Evolutionary conservation across 1,140 invertebrate genomes (phyloP).

Genomic region (Zophobas atratus): DNA sequence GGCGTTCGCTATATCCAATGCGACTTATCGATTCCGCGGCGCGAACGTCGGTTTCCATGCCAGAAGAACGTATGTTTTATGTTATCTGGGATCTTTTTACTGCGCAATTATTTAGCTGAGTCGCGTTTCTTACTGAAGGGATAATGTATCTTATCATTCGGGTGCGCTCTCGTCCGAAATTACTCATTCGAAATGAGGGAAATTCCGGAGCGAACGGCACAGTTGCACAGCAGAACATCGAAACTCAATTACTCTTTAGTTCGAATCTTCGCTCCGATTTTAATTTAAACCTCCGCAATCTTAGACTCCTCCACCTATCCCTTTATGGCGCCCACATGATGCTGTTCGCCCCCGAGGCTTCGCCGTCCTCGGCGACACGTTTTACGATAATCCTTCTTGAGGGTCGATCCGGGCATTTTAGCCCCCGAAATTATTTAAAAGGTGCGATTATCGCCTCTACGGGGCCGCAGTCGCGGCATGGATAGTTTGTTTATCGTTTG

Average conservation of each 20-base stretch:
- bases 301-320: conserved; percentile 27
- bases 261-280: conserved; percentile 34
- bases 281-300: conserved; percentile 34
- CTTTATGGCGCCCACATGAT: conserved; percentile 26
- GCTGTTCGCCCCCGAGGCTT: not conserved
- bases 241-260: conserved; percentile 43
- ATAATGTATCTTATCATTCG: conserved; percentile 46
- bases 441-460: conserved; percentile 26
- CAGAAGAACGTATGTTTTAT: conserved; percentile 46
- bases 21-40: conserved; percentile 39
- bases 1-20: conserved; percentile 30
- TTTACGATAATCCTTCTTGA: conserved; percentile 43
- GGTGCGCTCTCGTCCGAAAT: conserved; percentile 23
- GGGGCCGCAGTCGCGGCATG: conserved; percentile 9
- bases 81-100: conserved; percentile 46
- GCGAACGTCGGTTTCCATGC: conserved; percentile 23
- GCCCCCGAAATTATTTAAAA: conserved; percentile 40
- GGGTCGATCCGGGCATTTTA: conserved; percentile 33
- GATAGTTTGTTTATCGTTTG: conserved; percentile 50
- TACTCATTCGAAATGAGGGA: conserved; percentile 31
- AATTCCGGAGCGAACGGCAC: conserved; percentile 33
- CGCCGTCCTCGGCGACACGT: conserved; percentile 27
- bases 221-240: conserved; percentile 28
- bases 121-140: conserved; percentile 42
- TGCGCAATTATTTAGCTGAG: conserved; percentile 47